Evolutionary conservation across 2,113 vertebrate genomes (phyloP), one percentile per base, ranked within the genome.

Genomic region (Indri indri): DNA sequence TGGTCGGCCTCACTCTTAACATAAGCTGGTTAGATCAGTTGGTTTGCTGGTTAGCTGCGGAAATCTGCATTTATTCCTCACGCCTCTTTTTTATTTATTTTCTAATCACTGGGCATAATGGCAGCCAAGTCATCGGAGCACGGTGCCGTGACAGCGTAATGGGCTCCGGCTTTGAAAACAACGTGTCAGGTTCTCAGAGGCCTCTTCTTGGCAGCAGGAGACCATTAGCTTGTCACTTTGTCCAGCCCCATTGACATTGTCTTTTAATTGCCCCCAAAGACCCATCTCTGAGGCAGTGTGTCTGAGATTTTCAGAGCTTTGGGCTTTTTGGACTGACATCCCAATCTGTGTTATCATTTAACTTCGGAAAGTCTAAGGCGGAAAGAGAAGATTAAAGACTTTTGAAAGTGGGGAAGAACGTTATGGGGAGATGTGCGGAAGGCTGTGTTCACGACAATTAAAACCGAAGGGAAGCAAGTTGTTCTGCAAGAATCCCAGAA

Each of bases 221-320:
- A 83, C 96, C 93, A 97, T 96, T 97, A 97, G 97, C 95, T 90
- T 97, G 96, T 97, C 97, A 97, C 54, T 83, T 47, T 37, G 82
- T 89, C 83, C 20, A 23, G 47, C 47, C 74, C 93, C 79, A 32
- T 77, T 96, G 96, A 97, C 94, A 94, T 84, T 96, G 95, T 98
- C 96, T 96, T 96, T 96, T 98, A 97, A 97, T 95, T 95, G 83
- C 52, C 50, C 88, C 88, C 83, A 54, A 97, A 95, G 90, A 90
- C 79, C 68, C 85, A 97, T 91, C 88, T 97, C 88, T 25, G 1
- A 84, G 47, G 95, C 87, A 57, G 50, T 47, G 13, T 57, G 91
- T 86, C 68, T 71, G 82, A 93, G 94, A 86, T 71, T 96, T 92
- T 90, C 50, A 91, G 89, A 63, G 52, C 40, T 70, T 34, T 22